Evolutionary conservation across 2,113 vertebrate genomes (phyloP).

Genomic region (Oreochromis tanganicae): DNA sequence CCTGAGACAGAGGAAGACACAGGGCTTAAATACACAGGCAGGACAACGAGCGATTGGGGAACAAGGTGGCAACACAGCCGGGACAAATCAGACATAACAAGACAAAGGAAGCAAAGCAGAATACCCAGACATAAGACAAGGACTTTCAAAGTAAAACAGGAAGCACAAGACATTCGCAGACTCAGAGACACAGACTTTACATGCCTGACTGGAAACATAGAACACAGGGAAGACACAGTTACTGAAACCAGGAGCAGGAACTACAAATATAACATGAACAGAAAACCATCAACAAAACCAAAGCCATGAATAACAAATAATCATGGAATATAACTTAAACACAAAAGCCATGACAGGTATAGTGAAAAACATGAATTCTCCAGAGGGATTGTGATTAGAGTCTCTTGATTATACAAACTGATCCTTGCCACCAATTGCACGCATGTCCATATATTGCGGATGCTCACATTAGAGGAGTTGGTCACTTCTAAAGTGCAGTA

Average conservation of each 20-base stretch:
- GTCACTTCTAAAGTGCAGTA: not conserved
- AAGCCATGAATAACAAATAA: not conserved
- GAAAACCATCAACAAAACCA: not conserved
- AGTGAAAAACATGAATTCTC: not conserved
- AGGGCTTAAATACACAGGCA: not conserved
- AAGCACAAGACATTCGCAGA: fast-evolving
- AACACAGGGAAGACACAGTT: not conserved
- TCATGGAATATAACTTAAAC: not conserved
- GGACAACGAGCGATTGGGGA: not conserved
- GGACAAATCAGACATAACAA: not conserved
- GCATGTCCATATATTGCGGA: not conserved
- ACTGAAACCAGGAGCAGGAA: not conserved
- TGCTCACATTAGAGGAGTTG: not conserved
- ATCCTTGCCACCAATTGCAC: not conserved
- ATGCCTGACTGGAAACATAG: not conserved
- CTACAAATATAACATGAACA: not conserved
- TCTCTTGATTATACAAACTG: not conserved
- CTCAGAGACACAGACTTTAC: not conserved
- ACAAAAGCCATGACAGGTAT: not conserved
- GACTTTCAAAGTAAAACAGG: not conserved
- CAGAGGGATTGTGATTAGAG: not conserved
- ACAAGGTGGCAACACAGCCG: not conserved
- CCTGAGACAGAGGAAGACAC: not conserved
- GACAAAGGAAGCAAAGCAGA: not conserved
- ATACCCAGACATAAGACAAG: not conserved